Conservation (phyloP, 2,888 invertebrate genomes). For the Morpho helenor region DNA sequence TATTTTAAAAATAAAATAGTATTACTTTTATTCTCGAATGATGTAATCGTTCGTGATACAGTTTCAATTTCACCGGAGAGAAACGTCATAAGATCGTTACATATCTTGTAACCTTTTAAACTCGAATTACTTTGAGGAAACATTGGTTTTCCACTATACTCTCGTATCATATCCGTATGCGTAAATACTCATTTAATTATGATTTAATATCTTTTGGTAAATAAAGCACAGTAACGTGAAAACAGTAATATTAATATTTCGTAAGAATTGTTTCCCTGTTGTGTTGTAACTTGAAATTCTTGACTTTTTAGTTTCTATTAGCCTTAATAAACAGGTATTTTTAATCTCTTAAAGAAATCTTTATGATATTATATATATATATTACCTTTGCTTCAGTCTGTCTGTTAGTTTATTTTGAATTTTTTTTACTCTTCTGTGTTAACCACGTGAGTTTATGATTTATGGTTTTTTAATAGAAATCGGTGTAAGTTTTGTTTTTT, state of each 20-base stretch:
- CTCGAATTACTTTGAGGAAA: constrained; percentile 25
- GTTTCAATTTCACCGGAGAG: neutral
- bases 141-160: constrained; percentile 27
- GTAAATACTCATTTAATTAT: constrained; percentile 30
- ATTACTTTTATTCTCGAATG: neutral
- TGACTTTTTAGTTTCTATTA: constrained; percentile 8
- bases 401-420: too few relatives aligned
- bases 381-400: too few relatives aligned
- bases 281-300: constrained; percentile 1
- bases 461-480: too few relatives aligned
- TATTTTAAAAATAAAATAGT: too few relatives aligned
- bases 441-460: too few relatives aligned
- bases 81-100: constrained; percentile 13
- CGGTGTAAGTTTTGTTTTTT: too few relatives aligned
- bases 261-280: constrained; percentile 5
- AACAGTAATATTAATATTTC: constrained; percentile 4
- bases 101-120: constrained; percentile 29
- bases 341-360: neutral
- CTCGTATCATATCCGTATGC: constrained; percentile 38
- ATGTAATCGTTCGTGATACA: constrained; percentile 1
- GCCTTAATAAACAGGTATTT: constrained; percentile 4
- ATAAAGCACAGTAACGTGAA: neutral
- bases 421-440: too few relatives aligned
- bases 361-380: too few relatives aligned
- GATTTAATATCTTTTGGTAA: constrained; percentile 14